Evolutionary conservation across 2,888 invertebrate species (phyloP).

Genomic region (Helicoverpa assulta): DNA sequence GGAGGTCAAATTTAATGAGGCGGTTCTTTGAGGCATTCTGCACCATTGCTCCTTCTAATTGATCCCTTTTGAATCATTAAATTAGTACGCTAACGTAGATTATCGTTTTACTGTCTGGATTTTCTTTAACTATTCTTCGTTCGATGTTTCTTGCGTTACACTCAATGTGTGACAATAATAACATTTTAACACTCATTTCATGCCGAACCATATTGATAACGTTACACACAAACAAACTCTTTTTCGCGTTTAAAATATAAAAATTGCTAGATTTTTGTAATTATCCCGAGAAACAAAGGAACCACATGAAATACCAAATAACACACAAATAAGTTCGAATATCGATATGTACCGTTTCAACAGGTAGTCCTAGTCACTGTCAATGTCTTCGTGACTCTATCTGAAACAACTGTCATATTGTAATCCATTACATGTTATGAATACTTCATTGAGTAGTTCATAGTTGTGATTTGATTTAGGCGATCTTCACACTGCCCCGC

Average conservation of each 20-base stretch:
- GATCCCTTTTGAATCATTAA: neutral
- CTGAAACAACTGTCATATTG: slow-evolving; percentile 1
- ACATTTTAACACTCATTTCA: too few relatives aligned
- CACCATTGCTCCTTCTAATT: neutral
- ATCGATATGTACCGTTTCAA: slow-evolving; percentile 41
- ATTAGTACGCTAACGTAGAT: neutral
- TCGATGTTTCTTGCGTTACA: neutral
- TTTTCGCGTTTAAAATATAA: too few relatives aligned
- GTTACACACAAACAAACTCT: too few relatives aligned
- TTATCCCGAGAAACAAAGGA: neutral
- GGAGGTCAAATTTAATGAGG: slow-evolving; percentile 5
- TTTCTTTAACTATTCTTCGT: neutral
- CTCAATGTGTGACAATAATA: too few relatives aligned
- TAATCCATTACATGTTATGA: slow-evolving; percentile 42
- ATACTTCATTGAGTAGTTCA: slow-evolving; percentile 40
- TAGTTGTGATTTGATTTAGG: slow-evolving; percentile 34
- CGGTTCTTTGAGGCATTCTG: neutral
- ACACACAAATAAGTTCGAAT: slow-evolving; percentile 22
- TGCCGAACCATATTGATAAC: too few relatives aligned
- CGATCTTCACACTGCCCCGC: too few relatives aligned
- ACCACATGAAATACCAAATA: neutral
- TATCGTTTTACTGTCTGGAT: neutral
- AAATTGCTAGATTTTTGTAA: too few relatives aligned
- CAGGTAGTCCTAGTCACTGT: slow-evolving; percentile 31
- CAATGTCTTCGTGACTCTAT: slow-evolving; percentile 13